Conservation (phyloP, 1,140 invertebrate genomes). For the Trichonephila clavata region DNA sequence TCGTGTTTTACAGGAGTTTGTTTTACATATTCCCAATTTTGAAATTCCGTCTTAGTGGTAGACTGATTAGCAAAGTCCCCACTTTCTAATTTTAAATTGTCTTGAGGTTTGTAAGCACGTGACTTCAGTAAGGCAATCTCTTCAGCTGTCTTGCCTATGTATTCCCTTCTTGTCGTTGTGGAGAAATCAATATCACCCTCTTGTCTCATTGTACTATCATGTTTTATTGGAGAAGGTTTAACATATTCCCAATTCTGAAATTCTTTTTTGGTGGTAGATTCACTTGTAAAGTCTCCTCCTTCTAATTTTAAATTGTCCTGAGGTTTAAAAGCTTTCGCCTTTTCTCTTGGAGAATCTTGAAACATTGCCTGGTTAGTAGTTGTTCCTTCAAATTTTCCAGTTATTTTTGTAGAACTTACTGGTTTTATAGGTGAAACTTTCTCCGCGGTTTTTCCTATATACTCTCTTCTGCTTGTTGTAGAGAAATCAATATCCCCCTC, state of each 20-base stretch:
- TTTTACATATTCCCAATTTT: conserved; percentile 28
- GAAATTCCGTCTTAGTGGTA: conserved; percentile 50
- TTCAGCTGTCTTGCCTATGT: background rate
- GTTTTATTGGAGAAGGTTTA: conserved; percentile 38
- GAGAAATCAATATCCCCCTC: conserved; percentile 80
- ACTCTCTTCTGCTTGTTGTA: conserved; percentile 80
- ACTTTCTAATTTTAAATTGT: conserved; percentile 33
- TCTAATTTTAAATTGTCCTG: conserved; percentile 59
- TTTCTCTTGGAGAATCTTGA: conserved; percentile 36
- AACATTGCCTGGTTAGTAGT: conserved; percentile 60
- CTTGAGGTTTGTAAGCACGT: conserved; percentile 2
- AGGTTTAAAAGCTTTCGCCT: conserved; percentile 14
- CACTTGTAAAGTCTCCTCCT: conserved; percentile 34
- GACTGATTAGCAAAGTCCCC: background rate
- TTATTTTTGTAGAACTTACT: conserved; percentile 29
- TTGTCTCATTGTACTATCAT: conserved; percentile 79
- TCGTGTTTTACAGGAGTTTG: conserved; percentile 4
- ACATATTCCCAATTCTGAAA: conserved; percentile 54
- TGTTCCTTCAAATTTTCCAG: conserved; percentile 63
- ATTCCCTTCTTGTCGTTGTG: conserved; percentile 77
- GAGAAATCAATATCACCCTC: conserved; percentile 81
- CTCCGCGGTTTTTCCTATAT: conserved; percentile 39
- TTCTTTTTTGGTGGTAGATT: conserved; percentile 58
- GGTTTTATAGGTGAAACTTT: conserved; percentile 43
- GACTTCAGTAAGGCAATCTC: background rate